Percentiles rank a stretch among this genome's conserved stretches.
These are phyloP conservation scores for Neomorphus geoffroyi DNA, from an alignment of 2,797 vertebrate genomes.

Conservation along the genomic window DNA sequence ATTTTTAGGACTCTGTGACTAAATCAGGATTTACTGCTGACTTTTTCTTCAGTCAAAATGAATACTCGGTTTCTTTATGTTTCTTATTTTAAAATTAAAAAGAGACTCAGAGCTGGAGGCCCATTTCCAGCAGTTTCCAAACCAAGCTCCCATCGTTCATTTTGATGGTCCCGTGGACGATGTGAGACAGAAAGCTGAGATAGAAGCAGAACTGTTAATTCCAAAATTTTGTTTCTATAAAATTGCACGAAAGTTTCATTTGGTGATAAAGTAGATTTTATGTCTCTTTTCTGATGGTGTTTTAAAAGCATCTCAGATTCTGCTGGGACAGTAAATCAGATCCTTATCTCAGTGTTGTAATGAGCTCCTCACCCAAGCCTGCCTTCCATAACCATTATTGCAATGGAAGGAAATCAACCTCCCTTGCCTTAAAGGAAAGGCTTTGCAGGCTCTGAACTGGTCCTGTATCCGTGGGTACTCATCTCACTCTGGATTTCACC, in stretches of 20 bases:
- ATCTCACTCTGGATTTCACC: too few species aligned
- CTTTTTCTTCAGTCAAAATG: neutral
- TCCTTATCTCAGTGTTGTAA: neutral
- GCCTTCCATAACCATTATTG: rapidly evolving
- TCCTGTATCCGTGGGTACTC: rapidly evolving
- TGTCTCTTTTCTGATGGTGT: neutral
- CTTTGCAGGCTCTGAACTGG: neutral
- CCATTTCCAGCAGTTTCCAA: neutral
- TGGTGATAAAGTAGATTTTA: neutral
- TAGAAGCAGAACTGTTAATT: neutral
- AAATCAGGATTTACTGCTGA: too few species aligned
- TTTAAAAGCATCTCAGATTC: neutral
- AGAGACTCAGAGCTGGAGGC: neutral
- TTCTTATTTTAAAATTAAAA: neutral
- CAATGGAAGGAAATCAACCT: neutral
- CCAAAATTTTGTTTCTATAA: neutral
- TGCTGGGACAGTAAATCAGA: neutral
- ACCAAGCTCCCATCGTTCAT: neutral
- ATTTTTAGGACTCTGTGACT: neutral
- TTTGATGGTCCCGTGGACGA: rapidly evolving
- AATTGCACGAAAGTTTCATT: neutral
- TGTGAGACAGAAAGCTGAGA: neutral
- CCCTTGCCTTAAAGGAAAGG: neutral
- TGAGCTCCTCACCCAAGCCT: neutral
- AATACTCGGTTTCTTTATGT: neutral